phyloP scores from a whole-genome alignment of 1,140 invertebrate species.

The Phymastichus coffea region DNA sequence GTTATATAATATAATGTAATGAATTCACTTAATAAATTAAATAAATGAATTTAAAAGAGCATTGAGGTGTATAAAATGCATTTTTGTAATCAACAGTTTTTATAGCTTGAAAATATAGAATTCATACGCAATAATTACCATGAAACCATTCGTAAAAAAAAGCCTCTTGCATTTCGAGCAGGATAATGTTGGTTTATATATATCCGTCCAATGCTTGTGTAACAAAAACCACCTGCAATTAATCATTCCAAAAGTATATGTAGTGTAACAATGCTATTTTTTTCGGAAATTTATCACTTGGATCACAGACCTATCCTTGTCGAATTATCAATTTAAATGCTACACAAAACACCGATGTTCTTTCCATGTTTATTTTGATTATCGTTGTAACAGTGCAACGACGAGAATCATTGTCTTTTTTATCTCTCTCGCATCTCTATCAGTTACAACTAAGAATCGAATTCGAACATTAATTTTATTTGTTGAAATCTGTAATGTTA shows the following conservation, averaged over 20 bases:
- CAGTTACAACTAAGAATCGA: neutral
- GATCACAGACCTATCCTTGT: neutral
- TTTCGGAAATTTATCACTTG: neutral
- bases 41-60: neutral
- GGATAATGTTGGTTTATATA: too few relatives aligned
- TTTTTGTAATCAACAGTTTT: too few relatives aligned
- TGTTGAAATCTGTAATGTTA: too few relatives aligned
- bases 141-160: too few relatives aligned
- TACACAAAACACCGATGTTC: neutral
- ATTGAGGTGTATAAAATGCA: too few relatives aligned
- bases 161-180: too few relatives aligned
- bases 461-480: slow-evolving; percentile 30
- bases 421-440: slow-evolving; percentile 3
- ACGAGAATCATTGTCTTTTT: neutral
- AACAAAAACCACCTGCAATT: too few relatives aligned
- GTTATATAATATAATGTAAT: slow-evolving; percentile 44
- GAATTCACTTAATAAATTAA: slow-evolving; percentile 5
- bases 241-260: too few relatives aligned
- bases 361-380: slow-evolving; percentile 2
- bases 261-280: too few relatives aligned
- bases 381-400: neutral
- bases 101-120: too few relatives aligned
- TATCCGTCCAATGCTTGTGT: too few relatives aligned
- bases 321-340: neutral
- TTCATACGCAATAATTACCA: too few relatives aligned